phyloP scores from a whole-genome alignment of 37 sponge, comb jelly and placozoan species.

The Petrosia ficiformis region DNA sequence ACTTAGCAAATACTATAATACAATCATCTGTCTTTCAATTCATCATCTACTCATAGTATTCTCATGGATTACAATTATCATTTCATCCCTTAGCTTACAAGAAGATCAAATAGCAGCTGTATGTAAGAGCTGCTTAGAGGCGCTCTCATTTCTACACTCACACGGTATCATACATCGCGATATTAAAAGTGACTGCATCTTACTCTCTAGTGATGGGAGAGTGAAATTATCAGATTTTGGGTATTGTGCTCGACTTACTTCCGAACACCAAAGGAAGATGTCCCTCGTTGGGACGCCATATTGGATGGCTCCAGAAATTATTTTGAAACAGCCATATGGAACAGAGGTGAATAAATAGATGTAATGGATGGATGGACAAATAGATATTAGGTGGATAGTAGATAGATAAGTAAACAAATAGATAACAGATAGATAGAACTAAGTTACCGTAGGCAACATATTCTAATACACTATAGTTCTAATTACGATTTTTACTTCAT shows the following conservation, averaged over 20 bases:
- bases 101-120: conserved; percentile 84
- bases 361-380: too few species aligned
- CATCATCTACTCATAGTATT: background rate
- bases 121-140: conserved; percentile 65
- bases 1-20: conserved; percentile 3
- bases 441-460: too few species aligned
- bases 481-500: too few species aligned
- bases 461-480: too few species aligned
- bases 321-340: conserved; percentile 79
- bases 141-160: conserved; percentile 86
- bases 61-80: background rate
- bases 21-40: background rate
- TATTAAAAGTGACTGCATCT: conserved; percentile 91
- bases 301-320: conserved; percentile 99
- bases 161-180: conserved; percentile 87
- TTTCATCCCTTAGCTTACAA: conserved; percentile 37
- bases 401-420: too few species aligned
- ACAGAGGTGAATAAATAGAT: conserved; percentile 67
- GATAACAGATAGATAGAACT: too few species aligned
- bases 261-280: conserved; percentile 46
- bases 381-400: too few species aligned
- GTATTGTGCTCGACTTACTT: conserved; percentile 81
- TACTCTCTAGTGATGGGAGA: conserved; percentile 67
- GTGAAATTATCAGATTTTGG: conserved; percentile 96
- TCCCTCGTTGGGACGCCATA: conserved; percentile 94